Percentiles rank a stretch among this genome's conserved stretches.
phyloP scores from a whole-genome alignment of 92 coral and sea anemone genomes.

The Hydrozoanthus gracilis region DNA sequence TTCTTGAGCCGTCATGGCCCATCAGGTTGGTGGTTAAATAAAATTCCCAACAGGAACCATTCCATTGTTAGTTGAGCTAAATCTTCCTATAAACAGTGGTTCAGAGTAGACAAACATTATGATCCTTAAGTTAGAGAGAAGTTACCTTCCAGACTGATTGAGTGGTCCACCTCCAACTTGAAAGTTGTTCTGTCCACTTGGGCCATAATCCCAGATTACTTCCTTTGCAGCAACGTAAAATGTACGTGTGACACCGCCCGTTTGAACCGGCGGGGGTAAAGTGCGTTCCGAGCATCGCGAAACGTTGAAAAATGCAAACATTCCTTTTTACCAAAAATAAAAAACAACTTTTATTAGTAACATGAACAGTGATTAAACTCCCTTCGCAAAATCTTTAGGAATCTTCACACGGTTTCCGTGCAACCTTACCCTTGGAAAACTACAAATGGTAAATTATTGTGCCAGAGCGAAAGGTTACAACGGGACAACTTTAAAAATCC shows the following conservation, averaged over 20 bases:
- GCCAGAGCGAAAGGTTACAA: too few relatives aligned
- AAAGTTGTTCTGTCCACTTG: slow-evolving; percentile 68
- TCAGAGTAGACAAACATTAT: background rate
- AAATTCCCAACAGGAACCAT: too few relatives aligned
- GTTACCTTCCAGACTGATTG: slow-evolving; percentile 29
- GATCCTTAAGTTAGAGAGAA: background rate
- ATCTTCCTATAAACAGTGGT: too few relatives aligned
- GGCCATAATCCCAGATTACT: slow-evolving; percentile 74
- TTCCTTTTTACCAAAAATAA: slow-evolving; percentile 41
- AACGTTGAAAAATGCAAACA: slow-evolving; percentile 76
- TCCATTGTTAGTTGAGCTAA: too few relatives aligned
- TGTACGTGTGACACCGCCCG: slow-evolving; percentile 59
- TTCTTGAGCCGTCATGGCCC: too few relatives aligned
- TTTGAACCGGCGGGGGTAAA: slow-evolving; percentile 14
- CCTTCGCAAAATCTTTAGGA: background rate
- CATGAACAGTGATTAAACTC: too few relatives aligned
- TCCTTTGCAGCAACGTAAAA: slow-evolving; percentile 81
- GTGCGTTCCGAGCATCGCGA: slow-evolving; percentile 36
- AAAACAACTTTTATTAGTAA: background rate
- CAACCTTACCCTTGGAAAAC: too few relatives aligned
- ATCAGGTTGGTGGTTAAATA: too few relatives aligned
- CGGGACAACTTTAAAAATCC: too few relatives aligned
- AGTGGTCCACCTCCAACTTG: slow-evolving; percentile 30
- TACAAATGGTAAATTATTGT: too few relatives aligned
- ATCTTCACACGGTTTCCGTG: too few relatives aligned